Percentiles rank a stretch among this genome's conserved stretches.
Conservation (phyloP, 2,888 invertebrate genomes). For the Spilarctia lutea region DNA sequence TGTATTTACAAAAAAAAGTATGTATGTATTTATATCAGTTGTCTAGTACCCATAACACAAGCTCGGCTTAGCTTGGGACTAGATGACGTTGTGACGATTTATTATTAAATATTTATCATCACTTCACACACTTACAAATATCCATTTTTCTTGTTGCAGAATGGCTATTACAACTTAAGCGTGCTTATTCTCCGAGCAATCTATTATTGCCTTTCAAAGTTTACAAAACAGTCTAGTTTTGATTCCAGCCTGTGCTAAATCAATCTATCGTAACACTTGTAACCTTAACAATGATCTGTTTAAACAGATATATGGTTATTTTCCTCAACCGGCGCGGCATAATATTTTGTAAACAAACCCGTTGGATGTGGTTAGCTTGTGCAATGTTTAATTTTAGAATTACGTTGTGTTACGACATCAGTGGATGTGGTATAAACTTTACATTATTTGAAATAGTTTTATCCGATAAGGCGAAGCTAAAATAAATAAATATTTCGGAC, state of each 20-base stretch:
- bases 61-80: too few relatives aligned
- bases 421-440: slow-evolving; percentile 7
- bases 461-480: too few relatives aligned
- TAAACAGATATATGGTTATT: slow-evolving; percentile 31
- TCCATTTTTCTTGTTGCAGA: neutral
- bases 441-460: neutral
- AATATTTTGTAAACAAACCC: slow-evolving; percentile 57
- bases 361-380: slow-evolving; percentile 38
- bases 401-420: slow-evolving; percentile 1
- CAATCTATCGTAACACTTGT: neutral
- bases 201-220: neutral
- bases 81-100: too few relatives aligned
- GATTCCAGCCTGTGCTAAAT: neutral
- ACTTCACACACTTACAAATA: too few relatives aligned
- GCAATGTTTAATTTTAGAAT: slow-evolving; percentile 57
- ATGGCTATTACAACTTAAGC: neutral
- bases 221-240: neutral
- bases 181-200: neutral
- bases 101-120: too few relatives aligned
- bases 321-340: slow-evolving; percentile 34
- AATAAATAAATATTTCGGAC: too few relatives aligned
- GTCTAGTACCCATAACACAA: too few relatives aligned
- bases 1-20: too few relatives aligned
- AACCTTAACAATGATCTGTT: slow-evolving; percentile 17
- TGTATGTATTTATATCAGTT: too few relatives aligned